Evolutionary conservation across 1,140 invertebrate species (phyloP).

Genomic region (Drosophila seguyi): DNA sequence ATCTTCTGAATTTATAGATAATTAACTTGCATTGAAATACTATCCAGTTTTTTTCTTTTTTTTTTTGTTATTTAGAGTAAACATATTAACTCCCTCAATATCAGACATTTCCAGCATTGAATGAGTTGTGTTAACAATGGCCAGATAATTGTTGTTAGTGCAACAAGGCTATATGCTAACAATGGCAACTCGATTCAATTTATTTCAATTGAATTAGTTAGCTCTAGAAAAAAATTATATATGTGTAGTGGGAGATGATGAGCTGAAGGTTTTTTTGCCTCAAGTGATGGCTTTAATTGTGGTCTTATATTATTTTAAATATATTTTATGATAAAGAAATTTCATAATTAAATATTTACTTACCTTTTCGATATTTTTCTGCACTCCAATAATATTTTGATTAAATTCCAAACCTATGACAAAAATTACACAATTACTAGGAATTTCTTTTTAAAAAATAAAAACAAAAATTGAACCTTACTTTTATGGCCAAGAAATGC

Average conservation of each 20-base stretch:
- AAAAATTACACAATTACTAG: not conserved
- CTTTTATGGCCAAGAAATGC: not conserved
- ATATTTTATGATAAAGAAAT: not conserved
- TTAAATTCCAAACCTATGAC: not conserved
- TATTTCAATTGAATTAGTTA: slow-evolving; percentile 10
- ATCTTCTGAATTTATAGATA: not conserved
- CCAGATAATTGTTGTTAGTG: slow-evolving; percentile 21
- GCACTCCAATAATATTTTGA: not conserved
- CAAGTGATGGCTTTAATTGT: not conserved
- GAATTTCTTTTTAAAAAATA: not conserved
- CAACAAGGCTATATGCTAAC: slow-evolving; percentile 27
- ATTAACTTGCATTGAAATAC: slow-evolving; percentile 5
- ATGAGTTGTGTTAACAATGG: slow-evolving; percentile 27
- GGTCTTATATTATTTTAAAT: not conserved
- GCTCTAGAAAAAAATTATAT: slow-evolving; percentile 11
- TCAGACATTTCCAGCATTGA: slow-evolving; percentile 17
- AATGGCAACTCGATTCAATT: slow-evolving; percentile 7
- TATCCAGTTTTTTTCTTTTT: not conserved
- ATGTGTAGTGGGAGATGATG: not conserved
- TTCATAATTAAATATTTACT: not conserved
- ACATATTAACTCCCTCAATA: slow-evolving; percentile 6
- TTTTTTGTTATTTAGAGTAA: not conserved
- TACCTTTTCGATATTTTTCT: not conserved
- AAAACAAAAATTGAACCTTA: not conserved
- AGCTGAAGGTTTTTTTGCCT: not conserved